Conservation (phyloP, 1,140 invertebrate genomes). For the Drosophila eugracilis region DNA sequence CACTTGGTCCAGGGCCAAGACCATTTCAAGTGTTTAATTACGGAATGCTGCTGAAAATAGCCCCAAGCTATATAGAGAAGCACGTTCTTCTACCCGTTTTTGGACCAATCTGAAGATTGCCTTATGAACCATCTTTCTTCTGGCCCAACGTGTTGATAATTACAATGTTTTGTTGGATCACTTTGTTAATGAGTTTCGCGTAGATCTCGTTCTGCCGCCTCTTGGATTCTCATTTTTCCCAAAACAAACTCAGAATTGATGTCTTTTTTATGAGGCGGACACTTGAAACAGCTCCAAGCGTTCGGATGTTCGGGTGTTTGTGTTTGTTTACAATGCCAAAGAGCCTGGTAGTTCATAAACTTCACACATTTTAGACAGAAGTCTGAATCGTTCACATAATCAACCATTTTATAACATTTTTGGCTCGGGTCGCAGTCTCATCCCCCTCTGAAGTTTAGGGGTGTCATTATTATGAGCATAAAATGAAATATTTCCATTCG, state of each 20-base stretch:
- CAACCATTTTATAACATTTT: conserved; percentile 77
- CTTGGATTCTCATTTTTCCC: conserved; percentile 59
- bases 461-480: conserved; percentile 82
- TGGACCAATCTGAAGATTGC: conserved; percentile 6
- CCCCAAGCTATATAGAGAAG: conserved; percentile 64
- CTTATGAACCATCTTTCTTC: conserved; percentile 7
- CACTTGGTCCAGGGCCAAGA: conserved; percentile 44
- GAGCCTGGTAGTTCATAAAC: conserved; percentile 75
- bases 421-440: conserved; percentile 50
- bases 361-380: conserved; percentile 71
- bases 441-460: conserved; percentile 63
- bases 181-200: conserved; percentile 79
- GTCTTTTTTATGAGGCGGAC: conserved; percentile 78
- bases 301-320: conserved; percentile 2
- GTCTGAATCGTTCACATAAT: conserved; percentile 57
- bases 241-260: conserved; percentile 77
- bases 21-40: conserved; percentile 77
- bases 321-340: conserved; percentile 63
- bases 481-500: conserved; percentile 76
- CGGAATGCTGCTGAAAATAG: conserved; percentile 77
- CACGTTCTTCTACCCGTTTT: conserved; percentile 9
- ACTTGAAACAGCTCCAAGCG: conserved; percentile 72
- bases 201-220: conserved; percentile 50
- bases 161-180: conserved; percentile 82
- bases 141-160: conserved; percentile 51